A percentile compares a stretch with the other conserved stretches of the same genome.
These are phyloP conservation scores for Lycocerus yunnanus DNA, from an alignment of 2,888 invertebrate species.

Conservation along the genomic window DNA sequence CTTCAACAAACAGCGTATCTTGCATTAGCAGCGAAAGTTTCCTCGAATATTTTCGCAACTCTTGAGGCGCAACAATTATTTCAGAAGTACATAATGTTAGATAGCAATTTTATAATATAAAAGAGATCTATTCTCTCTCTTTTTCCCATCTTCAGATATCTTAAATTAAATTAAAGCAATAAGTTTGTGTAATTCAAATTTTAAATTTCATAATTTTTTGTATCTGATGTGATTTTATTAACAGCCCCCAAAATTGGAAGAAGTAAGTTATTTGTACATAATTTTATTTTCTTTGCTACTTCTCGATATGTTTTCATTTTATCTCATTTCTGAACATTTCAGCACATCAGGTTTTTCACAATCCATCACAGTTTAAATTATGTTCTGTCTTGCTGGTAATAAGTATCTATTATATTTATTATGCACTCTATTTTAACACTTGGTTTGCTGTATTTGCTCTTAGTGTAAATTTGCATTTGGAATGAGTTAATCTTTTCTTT, in stretches of 20 bases:
- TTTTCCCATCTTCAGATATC: background rate
- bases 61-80: background rate
- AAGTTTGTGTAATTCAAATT: constrained; percentile 6
- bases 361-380: background rate
- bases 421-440: background rate
- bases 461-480: background rate
- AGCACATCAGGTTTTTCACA: background rate
- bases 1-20: no score
- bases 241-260: constrained; percentile 54
- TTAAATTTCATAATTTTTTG: constrained; percentile 38
- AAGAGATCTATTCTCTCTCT: no score
- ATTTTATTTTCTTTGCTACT: constrained; percentile 21
- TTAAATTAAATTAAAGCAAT: background rate
- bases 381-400: background rate
- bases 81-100: background rate
- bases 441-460: background rate
- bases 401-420: background rate
- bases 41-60: background rate
- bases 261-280: constrained; percentile 52
- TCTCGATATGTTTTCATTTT: background rate
- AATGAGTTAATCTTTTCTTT: constrained; percentile 17
- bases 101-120: no score
- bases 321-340: background rate
- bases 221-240: constrained; percentile 42
- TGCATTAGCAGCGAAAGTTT: background rate